phyloP scores from a whole-genome alignment of 2,797 vertebrate species.

The Saxicola maurus region DNA sequence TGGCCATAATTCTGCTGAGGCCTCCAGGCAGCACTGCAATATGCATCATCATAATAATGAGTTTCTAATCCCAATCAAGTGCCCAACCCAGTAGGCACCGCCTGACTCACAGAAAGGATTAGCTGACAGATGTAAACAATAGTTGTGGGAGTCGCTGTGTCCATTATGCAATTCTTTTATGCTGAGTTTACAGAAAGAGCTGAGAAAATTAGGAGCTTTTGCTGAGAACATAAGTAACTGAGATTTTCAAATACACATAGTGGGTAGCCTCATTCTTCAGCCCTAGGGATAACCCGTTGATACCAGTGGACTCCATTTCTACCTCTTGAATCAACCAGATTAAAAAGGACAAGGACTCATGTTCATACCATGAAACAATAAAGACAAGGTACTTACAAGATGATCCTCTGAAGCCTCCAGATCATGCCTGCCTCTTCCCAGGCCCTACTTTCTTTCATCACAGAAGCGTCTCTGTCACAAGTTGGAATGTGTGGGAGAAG shows the following conservation, averaged over 20 bases:
- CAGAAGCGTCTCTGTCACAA: not conserved
- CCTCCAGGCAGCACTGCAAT: constrained; percentile 8
- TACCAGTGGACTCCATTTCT: not conserved
- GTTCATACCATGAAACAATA: not conserved
- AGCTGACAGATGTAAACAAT: constrained; percentile 39
- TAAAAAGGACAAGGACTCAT: not conserved
- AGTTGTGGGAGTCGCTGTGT: not conserved
- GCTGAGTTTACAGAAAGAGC: constrained; percentile 39
- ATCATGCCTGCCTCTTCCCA: not conserved
- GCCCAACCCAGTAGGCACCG: constrained; percentile 26
- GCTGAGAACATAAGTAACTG: constrained; percentile 16
- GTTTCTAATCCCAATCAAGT: constrained; percentile 33
- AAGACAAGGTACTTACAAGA: constrained; percentile 17
- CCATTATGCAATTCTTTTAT: constrained; percentile 43
- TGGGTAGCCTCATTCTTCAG: not conserved
- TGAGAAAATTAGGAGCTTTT: constrained; percentile 26
- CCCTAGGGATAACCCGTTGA: not conserved
- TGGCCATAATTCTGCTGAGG: not conserved
- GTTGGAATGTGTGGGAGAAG: not conserved
- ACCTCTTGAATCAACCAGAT: not conserved
- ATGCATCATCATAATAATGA: constrained; percentile 16
- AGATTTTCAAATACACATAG: not conserved
- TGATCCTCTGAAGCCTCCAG: not conserved
- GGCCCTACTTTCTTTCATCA: not conserved
- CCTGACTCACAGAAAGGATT: constrained; percentile 39